Evolutionary conservation across 2,888 invertebrate genomes (phyloP).

Genomic region (Amphipyra berbera): DNA sequence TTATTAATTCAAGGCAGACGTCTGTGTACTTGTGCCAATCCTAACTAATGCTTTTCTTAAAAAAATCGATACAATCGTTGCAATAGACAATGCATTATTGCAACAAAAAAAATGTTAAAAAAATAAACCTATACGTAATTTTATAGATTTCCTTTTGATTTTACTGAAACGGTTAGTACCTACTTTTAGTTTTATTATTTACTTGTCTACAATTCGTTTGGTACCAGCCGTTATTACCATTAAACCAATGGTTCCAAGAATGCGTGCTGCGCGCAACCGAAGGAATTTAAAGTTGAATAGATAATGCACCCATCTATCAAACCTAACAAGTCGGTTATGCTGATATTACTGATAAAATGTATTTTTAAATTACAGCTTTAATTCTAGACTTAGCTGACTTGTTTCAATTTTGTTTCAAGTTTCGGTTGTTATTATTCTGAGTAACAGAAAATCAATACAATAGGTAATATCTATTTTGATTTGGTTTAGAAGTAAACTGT

Average conservation of each 20-base stretch:
- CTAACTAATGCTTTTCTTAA: no score
- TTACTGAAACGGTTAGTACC: not conserved
- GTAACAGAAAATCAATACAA: no score
- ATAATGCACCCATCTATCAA: slow-evolving; percentile 27
- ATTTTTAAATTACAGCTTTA: not conserved
- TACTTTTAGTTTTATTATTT: slow-evolving; percentile 17
- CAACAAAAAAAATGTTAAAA: no score
- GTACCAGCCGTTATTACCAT: slow-evolving; percentile 1
- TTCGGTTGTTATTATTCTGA: no score
- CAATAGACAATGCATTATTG: no score
- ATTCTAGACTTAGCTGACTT: slow-evolving; percentile 7
- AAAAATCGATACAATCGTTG: no score
- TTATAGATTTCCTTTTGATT: not conserved
- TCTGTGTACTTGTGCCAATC: no score
- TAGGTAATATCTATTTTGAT: no score
- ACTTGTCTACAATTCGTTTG: slow-evolving; percentile 3
- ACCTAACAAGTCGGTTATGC: not conserved
- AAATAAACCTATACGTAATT: no score
- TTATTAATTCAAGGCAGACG: no score
- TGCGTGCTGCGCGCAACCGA: slow-evolving; percentile 32
- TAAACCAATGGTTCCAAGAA: slow-evolving; percentile 1
- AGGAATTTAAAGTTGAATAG: slow-evolving; percentile 14
- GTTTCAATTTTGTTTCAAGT: not conserved
- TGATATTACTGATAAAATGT: not conserved
- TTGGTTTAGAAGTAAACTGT: no score